A percentile compares a stretch with the other conserved stretches of the same genome.
phyloP scores from a whole-genome alignment of 2,888 invertebrate genomes.

The Halictus ligatus region DNA sequence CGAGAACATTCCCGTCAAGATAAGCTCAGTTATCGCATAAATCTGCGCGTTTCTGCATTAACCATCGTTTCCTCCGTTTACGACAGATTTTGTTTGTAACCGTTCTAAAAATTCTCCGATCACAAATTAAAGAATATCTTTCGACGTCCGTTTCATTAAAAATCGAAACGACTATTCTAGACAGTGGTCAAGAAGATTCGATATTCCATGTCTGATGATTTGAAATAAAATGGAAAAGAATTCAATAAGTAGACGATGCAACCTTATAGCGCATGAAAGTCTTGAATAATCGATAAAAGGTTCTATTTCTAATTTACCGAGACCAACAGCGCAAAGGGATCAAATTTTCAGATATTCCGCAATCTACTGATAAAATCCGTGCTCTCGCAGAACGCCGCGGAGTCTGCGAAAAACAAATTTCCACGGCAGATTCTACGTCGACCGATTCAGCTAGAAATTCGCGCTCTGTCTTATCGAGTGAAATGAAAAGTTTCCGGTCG shows the following conservation, averaged over 20 bases:
- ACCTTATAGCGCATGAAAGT: not conserved
- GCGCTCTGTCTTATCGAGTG: not conserved
- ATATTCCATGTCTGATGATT: not conserved
- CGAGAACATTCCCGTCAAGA: not conserved
- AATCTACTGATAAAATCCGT: conserved; percentile 1
- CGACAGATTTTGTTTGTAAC: not conserved
- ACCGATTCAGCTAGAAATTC: not conserved
- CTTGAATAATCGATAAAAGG: not conserved
- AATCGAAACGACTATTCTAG: not conserved
- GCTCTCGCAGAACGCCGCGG: not conserved
- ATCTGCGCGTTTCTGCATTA: not conserved
- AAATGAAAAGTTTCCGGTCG: conserved; percentile 5
- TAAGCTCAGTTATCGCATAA: not conserved
- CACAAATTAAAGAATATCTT: not conserved
- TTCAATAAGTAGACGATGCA: not conserved
- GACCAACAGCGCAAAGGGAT: not conserved
- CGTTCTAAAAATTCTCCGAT: not conserved
- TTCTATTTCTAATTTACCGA: not conserved
- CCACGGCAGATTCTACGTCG: not conserved
- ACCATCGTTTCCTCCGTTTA: not conserved
- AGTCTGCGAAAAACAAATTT: not conserved
- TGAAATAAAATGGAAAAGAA: not conserved
- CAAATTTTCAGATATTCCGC: not conserved
- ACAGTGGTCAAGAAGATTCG: not conserved
- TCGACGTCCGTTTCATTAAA: not conserved